Evolutionary conservation across 2,113 vertebrate genomes (phyloP), one percentile per base, ranked within the genome.

Genomic region (Barbus barbus): DNA sequence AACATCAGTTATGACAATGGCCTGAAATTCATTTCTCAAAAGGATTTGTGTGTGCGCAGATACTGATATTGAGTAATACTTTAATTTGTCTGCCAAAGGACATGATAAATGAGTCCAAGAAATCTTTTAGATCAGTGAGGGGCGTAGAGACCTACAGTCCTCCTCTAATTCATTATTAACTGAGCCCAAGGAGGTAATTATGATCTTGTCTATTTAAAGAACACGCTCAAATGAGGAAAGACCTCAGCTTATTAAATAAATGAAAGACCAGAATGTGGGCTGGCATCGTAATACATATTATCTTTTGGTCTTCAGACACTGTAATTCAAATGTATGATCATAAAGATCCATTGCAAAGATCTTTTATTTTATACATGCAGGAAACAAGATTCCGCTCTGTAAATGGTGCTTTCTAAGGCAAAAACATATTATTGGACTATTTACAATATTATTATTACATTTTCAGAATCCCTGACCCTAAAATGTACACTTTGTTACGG

Each of bases 161-260:
- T 61, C 28, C 24, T 16, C 78, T 80, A 46, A 78, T 75, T 81
- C 56, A 79, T 81, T 80, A 83, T 75, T 82, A 58, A 58, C 76
- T 53, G 20, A 58, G 61, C 22, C 67, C 46, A 53, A 83, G 76
- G 58, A 83, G 58, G 33, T 38, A 33, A 44, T 80, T 83, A 78
- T 41, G 44, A 65, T 67, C 22, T 24, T 1, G 16, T 63, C 67
- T 67, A 75, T 83, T 80, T 74, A 81, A 58, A 74, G 69, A 58
- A 46, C 28, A 24, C 38, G 28, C 67, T 79, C 41, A 73, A 86
- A 80, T 56, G 38, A 41, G 38, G 38, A 80, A 79, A 7, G 20
- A 16, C 65, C n/a, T 67, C 60, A 33, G 6, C 44, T 71, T 33
- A 80, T 73, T 71, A 82, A 69, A 86, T 86, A 67, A 81, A 85